Evolutionary conservation across 2,113 vertebrate genomes (phyloP), one percentile per base, ranked within the genome.

Genomic region (Calidris pygmaea): DNA sequence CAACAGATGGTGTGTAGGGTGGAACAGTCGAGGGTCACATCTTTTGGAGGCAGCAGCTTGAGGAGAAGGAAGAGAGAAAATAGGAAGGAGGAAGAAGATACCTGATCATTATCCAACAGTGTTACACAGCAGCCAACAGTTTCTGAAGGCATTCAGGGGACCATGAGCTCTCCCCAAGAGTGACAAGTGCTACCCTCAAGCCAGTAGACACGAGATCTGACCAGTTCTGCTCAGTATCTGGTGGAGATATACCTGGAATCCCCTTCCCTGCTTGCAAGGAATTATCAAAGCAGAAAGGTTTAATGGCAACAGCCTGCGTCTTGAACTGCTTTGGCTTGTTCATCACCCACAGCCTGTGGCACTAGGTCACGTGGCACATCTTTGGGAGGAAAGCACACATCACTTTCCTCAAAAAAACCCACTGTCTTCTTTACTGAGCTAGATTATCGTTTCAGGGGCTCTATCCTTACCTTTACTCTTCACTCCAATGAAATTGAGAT

Each of bases 301-400:
- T 63, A 43, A 26, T 22, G 24, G 56, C 60, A 81, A 34, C 48
- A 92, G 11, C 5, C 45, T 17, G 16, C 32, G 55, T 32, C 37
- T 68, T 50, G 73, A 85, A 93, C 30, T 52, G 29, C 24, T 78
- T 34, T 87, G 15, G 15, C 52, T 29, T 45, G 56, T 21, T 29
- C 43, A 60, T 30, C 48, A 75, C 7, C 24, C 22, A 63, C 32
- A 53, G 13, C 29, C 52, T 13, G 23, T 11, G 30, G 20, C 80
- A 47, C 1, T 13, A 9, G 10, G 47, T 41, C 8, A 2, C 18
- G 30, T 1, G 30, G 12, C 20, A 34, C 5, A 19, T 9, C 10
- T 35, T 27, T 13, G 20, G 21, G 35, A 58, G 10, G 9, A 70
- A 66, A 67, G 23, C 32, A 55, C 0, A 0, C 12, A 50, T 14